Conservation (phyloP, 1,140 invertebrate genomes). For the Aradophagus sp. region DNA sequence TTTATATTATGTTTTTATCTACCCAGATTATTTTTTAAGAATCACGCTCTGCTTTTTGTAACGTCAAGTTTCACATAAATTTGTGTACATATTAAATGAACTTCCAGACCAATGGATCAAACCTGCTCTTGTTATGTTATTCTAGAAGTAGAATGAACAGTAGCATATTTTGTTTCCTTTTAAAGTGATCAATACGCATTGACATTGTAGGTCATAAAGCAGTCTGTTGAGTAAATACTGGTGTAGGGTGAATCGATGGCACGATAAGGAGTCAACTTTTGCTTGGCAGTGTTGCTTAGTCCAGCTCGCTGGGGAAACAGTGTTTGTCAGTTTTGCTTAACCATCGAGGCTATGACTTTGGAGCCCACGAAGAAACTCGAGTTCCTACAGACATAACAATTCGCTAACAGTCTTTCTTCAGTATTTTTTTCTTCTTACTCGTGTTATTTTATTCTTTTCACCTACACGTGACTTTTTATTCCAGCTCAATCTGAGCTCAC, state of each 20-base stretch:
- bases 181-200: conserved; percentile 50
- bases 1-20: too few species aligned
- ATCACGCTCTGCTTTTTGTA: neutral
- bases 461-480: too few species aligned
- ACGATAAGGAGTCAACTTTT: conserved; percentile 46
- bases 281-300: conserved; percentile 8
- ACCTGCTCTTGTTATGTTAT: conserved; percentile 24
- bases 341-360: conserved; percentile 11
- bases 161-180: conserved; percentile 35
- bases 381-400: conserved; percentile 45
- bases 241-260: conserved; percentile 52
- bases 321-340: conserved; percentile 43
- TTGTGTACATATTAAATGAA: conserved; percentile 20
- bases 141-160: conserved; percentile 26
- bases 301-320: conserved; percentile 16
- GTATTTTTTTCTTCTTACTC: conserved; percentile 3
- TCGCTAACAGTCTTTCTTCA: conserved; percentile 6
- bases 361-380: conserved; percentile 29
- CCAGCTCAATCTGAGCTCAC: conserved; percentile 2
- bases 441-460: conserved; percentile 18
- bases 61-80: neutral
- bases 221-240: conserved; percentile 45
- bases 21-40: conserved; percentile 9
- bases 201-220: conserved; percentile 52
- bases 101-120: neutral